phyloP scores from a whole-genome alignment of 2,113 vertebrate species.

The Eonycteris spelaea region DNA sequence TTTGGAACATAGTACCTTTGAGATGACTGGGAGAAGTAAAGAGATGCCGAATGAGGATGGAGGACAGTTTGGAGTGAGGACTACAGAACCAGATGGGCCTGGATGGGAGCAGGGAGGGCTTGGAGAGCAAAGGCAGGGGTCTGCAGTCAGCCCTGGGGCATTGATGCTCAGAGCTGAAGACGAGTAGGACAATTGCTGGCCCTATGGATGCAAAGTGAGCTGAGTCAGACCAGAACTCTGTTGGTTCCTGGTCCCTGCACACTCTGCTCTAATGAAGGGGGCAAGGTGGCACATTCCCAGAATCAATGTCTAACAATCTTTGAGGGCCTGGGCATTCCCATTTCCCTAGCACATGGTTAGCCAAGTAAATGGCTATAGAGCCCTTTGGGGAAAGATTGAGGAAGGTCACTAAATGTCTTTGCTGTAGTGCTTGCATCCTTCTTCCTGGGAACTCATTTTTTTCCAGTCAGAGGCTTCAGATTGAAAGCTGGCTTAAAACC shows the following conservation, averaged over 20 bases:
- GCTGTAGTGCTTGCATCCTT: fast-evolving
- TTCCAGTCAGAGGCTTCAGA: not conserved
- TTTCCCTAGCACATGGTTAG: not conserved
- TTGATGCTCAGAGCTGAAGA: not conserved
- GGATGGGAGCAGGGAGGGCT: not conserved
- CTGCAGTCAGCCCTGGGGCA: not conserved
- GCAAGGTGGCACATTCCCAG: no score
- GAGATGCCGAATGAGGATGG: not conserved
- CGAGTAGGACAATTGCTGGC: not conserved
- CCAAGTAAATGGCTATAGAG: not conserved
- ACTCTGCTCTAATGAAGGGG: no score
- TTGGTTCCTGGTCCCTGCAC: not conserved
- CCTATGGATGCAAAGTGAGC: no score
- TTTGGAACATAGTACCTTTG: not conserved
- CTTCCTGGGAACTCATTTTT: not conserved
- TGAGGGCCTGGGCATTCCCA: not conserved
- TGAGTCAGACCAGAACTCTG: fast-evolving
- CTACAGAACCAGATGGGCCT: not conserved
- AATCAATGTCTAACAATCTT: no score
- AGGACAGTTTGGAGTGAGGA: not conserved
- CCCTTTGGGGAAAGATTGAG: not conserved
- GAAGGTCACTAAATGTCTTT: no score
- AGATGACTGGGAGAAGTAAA: no score
- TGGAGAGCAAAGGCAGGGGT: not conserved
- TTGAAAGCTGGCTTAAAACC: not conserved